Evolutionary conservation across 2,113 vertebrate genomes (phyloP), one percentile per base, ranked within the genome.

Genomic region (Thunnus maccoyii): DNA sequence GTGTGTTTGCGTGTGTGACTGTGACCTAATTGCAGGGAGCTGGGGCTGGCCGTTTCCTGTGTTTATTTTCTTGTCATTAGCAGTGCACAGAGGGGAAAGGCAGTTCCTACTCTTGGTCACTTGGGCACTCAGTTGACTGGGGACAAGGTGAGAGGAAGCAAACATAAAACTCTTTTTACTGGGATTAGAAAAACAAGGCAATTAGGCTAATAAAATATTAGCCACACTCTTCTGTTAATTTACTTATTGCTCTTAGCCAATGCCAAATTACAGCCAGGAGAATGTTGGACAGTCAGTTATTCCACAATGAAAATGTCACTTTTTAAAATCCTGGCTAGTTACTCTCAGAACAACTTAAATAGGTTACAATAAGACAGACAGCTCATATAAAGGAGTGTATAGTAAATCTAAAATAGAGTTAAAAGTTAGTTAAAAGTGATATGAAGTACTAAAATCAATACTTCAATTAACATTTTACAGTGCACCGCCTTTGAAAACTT

Each of bases 31-130:
- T 93, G 85, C 91, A 62, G 77, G 81, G 82, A 82, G 73, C 57
- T 25, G 70, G 83, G 74, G 64, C 83, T 80, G 84, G 74, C 72
- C 46, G 73, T 84, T 91, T 92, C 92, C 93, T 89, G 79, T 91
- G 90, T 94, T 92, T 95, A 91, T 94, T 92, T 90, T 92, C 88
- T 79, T 86, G 82, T 78, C 88, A 91, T 89, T 91, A 88, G 83
- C 60, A 20, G 72, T 54, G 78, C 77, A 78, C 63, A 6, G 27
- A 72, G 75, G 82, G 83, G 72, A 46, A 64, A 76, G 75, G 78
- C 56, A 67, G 80, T 73, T 81, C 87, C 84, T 90, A 13, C 83
- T 76, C 78, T 79, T 51, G 80, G 78, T 79, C 82, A 65, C 72
- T 91, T 46, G 61, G 83, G 71, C 76, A 50, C 36, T 84, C 51